These are phyloP conservation scores for Moxostoma hubbsi DNA, from an alignment of 2,797 vertebrate species.

Conservation along the genomic window DNA sequence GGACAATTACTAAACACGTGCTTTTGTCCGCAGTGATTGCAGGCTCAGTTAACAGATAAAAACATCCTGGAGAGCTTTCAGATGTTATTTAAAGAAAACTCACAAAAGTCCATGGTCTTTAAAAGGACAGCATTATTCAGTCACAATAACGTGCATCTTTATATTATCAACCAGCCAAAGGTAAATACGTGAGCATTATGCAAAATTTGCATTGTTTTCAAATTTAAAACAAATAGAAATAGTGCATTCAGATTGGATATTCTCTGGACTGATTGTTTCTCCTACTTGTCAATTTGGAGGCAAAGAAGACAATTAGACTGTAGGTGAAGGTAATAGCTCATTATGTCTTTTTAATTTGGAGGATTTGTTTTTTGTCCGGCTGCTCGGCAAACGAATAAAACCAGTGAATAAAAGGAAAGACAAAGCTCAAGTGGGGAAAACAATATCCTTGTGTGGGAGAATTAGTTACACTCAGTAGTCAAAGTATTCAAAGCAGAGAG, in stretches of 20 bases:
- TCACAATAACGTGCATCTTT: background rate
- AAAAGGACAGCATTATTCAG: background rate
- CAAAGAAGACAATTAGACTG: conserved; percentile 63
- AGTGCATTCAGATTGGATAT: conserved; percentile 40
- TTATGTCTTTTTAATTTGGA: conserved; percentile 75
- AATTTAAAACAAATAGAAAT: conserved; percentile 49
- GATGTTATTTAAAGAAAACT: conserved; percentile 1
- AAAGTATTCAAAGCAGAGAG: conserved; percentile 77
- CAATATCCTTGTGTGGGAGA: conserved; percentile 83
- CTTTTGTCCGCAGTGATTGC: no score
- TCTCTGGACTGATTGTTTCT: conserved; percentile 46
- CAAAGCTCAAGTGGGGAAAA: conserved; percentile 76
- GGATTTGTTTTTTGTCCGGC: conserved; percentile 58
- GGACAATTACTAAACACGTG: no score
- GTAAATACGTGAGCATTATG: conserved; percentile 15
- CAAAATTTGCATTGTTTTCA: conserved; percentile 43
- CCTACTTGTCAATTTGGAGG: conserved; percentile 53
- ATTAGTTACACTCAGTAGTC: conserved; percentile 86
- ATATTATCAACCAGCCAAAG: background rate
- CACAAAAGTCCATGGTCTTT: background rate
- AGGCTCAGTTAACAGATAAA: no score
- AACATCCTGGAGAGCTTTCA: no score
- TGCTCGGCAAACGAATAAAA: conserved; percentile 74
- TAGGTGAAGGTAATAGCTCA: conserved; percentile 75
- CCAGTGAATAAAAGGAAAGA: conserved; percentile 74